Evolutionary conservation across 2,797 vertebrate species (phyloP), one percentile per base, ranked within the genome.

Genomic region (Cephalopachus bancanus): DNA sequence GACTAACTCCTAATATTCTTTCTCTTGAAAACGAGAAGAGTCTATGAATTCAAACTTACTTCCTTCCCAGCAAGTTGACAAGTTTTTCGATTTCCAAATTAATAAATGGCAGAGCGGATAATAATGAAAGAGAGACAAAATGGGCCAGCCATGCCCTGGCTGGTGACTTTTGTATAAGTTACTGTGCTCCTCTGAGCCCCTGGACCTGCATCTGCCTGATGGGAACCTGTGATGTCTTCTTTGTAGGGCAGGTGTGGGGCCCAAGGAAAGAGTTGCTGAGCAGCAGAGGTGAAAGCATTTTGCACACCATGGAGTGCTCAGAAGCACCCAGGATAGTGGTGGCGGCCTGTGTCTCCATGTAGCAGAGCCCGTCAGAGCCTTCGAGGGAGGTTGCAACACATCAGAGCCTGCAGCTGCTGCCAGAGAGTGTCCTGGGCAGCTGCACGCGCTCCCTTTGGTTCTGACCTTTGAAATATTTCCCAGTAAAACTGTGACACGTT

Each of bases 401-500:
- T 84, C 0, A 19, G 60, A 67, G 33, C 55, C 49, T 60, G 12
- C 51, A 69, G 59, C 11, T 17, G 85, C 88, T 49, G 64, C 2
- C 2, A 16, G 64, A 44, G 81, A 79, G 16, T 37, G 12, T 76
- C 79, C 7, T 1, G 59, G 83, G 65, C 2, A 62, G 64, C 44
- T 17, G 57, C 15, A 4, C 17, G 62, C 10, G 16, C 16, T 81
- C 55, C 62, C 67, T 84, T 94, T 30, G n/a, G 33, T 33, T 96
- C 65, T 90, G 72, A 90, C 17, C 62, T 94, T 87, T 53, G 30
- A 33, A 92, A 17, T 62, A 62, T 96, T 93, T 97, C 65, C 62
- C 64, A 87, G 57, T 87, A 57, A 87, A 96, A 90, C 49, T 20
- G 10, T 65, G 92, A 93, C 28, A 92, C 0, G 19, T 64, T 26